Evolutionary conservation across 2,113 vertebrate species (phyloP).

Genomic region (Formicarius rufipectus): DNA sequence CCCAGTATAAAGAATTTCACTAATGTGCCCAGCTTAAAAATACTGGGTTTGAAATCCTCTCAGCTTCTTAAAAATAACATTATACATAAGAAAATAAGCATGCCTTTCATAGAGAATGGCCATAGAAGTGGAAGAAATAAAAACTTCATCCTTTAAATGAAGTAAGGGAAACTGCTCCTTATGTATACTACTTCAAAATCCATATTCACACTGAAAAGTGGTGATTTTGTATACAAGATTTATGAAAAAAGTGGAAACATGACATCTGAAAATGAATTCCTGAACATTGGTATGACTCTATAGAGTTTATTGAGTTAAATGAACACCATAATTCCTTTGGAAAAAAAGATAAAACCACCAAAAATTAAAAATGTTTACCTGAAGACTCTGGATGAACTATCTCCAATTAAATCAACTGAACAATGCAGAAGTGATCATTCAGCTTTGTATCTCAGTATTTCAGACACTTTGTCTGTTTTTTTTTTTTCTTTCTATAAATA

Average conservation of each 20-base stretch:
- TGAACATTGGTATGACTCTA: not conserved
- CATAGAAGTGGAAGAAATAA: not conserved
- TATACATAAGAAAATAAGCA: not conserved
- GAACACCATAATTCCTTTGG: not conserved
- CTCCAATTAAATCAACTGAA: not conserved
- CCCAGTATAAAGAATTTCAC: not conserved
- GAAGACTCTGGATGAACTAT: not conserved
- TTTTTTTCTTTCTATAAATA: not conserved
- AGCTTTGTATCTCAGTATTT: not conserved
- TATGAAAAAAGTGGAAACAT: not conserved
- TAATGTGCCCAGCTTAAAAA: not conserved
- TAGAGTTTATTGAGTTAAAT: not conserved
- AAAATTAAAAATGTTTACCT: not conserved
- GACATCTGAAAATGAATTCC: not conserved
- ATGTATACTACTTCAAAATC: not conserved
- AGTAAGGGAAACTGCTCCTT: not conserved
- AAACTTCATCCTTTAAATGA: not conserved
- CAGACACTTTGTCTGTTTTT: not conserved
- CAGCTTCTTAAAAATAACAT: not conserved
- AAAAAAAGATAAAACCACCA: not conserved
- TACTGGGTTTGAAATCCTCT: not conserved
- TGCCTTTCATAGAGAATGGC: not conserved
- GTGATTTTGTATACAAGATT: not conserved
- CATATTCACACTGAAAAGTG: not conserved
- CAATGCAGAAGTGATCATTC: not conserved